Evolutionary conservation across 1,140 invertebrate species (phyloP).

Genomic region (Zeugodacus cucurbitae): DNA sequence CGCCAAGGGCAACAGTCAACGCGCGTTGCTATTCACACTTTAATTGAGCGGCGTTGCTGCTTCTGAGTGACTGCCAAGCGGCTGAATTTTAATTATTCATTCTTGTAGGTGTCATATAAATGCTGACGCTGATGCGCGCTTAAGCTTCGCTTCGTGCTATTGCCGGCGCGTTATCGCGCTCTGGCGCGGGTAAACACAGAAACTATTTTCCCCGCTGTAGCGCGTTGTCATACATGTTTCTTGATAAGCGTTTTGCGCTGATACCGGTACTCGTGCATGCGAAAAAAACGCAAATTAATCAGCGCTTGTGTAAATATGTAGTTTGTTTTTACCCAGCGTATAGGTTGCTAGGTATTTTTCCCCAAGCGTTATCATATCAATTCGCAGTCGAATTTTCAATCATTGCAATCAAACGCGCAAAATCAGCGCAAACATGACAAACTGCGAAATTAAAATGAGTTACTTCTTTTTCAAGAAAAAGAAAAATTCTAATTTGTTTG

Average conservation of each 20-base stretch:
- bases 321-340: background rate
- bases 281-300: conserved; percentile 15
- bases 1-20: too few relatives aligned
- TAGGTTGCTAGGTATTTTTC: background rate
- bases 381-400: background rate
- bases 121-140: background rate
- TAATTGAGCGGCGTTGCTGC: too few relatives aligned
- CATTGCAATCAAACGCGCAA: background rate
- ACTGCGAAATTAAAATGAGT: background rate
- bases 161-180: background rate
- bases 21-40: too few relatives aligned
- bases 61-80: too few relatives aligned
- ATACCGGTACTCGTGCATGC: background rate
- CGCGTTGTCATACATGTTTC: background rate
- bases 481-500: background rate
- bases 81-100: background rate
- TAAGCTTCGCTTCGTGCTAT: background rate
- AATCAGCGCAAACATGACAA: background rate
- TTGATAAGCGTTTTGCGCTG: background rate
- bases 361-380: background rate
- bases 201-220: background rate
- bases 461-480: too few relatives aligned
- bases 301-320: background rate
- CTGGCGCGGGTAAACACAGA: background rate
- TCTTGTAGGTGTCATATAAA: background rate